Conservation (phyloP, 2,113 vertebrate species). For the Calidris pugnax region DNA sequence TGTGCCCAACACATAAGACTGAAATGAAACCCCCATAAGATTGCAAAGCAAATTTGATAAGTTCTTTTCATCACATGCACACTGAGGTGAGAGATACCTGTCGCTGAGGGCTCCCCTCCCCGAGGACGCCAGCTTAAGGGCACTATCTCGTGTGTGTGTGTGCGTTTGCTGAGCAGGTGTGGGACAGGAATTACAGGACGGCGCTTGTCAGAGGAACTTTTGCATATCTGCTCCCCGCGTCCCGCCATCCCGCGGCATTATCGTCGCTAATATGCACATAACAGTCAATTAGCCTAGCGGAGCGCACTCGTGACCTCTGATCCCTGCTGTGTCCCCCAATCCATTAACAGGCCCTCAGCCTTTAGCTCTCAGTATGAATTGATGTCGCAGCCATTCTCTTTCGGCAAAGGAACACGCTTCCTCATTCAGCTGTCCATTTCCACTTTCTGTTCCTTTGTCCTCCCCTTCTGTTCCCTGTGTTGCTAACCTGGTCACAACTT, state of each 20-base stretch:
- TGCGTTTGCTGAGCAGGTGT: background rate
- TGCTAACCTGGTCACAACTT: slow-evolving; percentile 82
- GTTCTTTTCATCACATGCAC: accelerated
- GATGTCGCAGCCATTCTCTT: slow-evolving; percentile 90
- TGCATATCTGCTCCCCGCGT: background rate
- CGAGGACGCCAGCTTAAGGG: background rate
- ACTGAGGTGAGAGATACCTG: background rate
- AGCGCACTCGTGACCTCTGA: slow-evolving; percentile 89
- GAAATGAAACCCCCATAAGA: background rate
- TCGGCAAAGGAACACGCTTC: slow-evolving; percentile 85
- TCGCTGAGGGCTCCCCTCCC: accelerated
- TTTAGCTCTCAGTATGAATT: slow-evolving; percentile 89
- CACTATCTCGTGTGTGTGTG: accelerated
- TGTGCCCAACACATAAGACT: background rate
- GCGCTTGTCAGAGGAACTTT: background rate
- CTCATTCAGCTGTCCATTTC: slow-evolving; percentile 83
- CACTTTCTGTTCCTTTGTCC: slow-evolving; percentile 89
- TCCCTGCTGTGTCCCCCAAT: slow-evolving; percentile 89
- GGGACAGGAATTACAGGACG: background rate
- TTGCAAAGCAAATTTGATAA: background rate
- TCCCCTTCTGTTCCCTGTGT: slow-evolving; percentile 80
- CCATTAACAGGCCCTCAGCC: slow-evolving; percentile 81
- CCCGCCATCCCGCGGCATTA: background rate
- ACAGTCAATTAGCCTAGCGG: slow-evolving; percentile 89
- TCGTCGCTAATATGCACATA: slow-evolving; percentile 75